These are phyloP conservation scores for Montipora capricornis DNA, from an alignment of 64 coral and sea anemone genomes.

Conservation along the genomic window DNA sequence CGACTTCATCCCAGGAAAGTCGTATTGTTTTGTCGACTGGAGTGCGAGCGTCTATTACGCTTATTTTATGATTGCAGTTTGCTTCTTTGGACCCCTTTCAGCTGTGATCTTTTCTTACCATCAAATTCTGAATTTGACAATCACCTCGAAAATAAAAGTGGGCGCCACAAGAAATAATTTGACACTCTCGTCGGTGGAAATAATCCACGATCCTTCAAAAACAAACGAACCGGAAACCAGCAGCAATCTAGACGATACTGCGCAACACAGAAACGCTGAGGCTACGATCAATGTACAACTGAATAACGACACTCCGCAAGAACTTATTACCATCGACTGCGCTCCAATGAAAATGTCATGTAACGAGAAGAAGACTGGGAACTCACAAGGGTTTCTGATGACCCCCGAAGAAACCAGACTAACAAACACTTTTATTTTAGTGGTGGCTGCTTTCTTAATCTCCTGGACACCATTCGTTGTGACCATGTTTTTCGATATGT, in stretches of 20 bases:
- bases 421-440: conserved; percentile 75
- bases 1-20: conserved; percentile 70
- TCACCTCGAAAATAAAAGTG: conserved; percentile 22
- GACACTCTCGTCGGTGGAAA: not conserved
- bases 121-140: conserved; percentile 59
- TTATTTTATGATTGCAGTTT: conserved; percentile 73
- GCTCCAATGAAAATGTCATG: no score
- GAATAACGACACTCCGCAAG: no score
- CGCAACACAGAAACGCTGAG: no score
- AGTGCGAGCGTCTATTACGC: conserved; percentile 51
- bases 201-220: no score
- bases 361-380: not conserved
- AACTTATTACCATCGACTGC: no score
- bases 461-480: conserved; percentile 76
- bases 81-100: conserved; percentile 69
- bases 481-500: conserved; percentile 83
- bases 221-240: no score
- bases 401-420: conserved; percentile 47
- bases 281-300: no score
- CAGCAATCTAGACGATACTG: no score
- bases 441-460: conserved; percentile 49
- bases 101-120: conserved; percentile 69
- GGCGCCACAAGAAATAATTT: not conserved
- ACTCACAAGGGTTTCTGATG: not conserved
- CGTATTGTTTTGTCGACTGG: conserved; percentile 75